These are phyloP conservation scores for Platynereis dumerilii DNA, from an alignment of 2,888 invertebrate genomes.

Conservation along the genomic window DNA sequence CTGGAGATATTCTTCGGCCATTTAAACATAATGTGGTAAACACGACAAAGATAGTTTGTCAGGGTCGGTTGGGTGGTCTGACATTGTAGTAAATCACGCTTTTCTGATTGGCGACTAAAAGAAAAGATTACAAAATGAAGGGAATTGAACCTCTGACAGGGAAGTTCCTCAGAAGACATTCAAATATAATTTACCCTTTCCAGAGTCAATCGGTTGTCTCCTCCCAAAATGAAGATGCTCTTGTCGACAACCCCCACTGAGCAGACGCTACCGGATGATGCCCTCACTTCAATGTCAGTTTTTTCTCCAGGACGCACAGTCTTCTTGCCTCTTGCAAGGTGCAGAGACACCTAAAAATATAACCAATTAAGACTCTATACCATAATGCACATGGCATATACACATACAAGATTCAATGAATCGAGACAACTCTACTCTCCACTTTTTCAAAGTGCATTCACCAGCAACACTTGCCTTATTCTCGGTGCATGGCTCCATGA, in stretches of 20 bases:
- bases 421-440: no score
- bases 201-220: constrained; percentile 50
- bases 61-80: no score
- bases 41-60: no score
- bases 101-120: no score
- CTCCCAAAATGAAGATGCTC: constrained; percentile 65
- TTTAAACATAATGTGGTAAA: no score
- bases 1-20: no score
- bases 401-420: neutral
- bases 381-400: no score
- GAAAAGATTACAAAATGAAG: no score
- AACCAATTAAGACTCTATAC: neutral
- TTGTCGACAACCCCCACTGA: constrained; percentile 70
- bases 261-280: constrained; percentile 69
- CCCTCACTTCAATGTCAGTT: constrained; percentile 66
- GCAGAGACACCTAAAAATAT: constrained; percentile 46
- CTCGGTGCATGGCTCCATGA: constrained; percentile 69
- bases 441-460: no score
- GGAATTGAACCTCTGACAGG: no score
- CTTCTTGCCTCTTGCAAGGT: neutral
- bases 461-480: constrained; percentile 68
- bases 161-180: no score
- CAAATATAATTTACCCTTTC: constrained; percentile 49
- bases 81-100: no score
- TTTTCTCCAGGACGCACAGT: constrained; percentile 65